Evolutionary conservation across 30 jellyfish, hydroid and myxozoan genomes (phyloP), one percentile per base, ranked within the genome.

Genomic region (Aurelia sp.): DNA sequence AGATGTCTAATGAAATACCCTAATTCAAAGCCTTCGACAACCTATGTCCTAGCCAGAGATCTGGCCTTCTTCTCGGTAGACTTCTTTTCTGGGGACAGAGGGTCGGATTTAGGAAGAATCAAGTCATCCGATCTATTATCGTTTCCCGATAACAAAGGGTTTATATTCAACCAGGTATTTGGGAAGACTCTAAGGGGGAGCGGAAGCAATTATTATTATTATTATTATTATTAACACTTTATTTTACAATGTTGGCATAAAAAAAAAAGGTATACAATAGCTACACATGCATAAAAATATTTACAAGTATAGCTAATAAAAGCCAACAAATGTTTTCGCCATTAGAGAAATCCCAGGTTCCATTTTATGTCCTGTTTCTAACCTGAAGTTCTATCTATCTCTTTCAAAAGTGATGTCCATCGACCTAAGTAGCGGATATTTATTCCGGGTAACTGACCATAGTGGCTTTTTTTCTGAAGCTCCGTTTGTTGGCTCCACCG

Each of bases 101-200:
- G 83, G 59, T 72, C 83, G 3, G 83, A 72, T 62, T 48, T 72
- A 27, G 40, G 83, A 13, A 72, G 83, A 51, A 23, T 48, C 0
- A 72, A 18, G 70, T 23, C 83, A 18, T 41, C 71, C 13, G 70
- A 72, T 48, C 18, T 72, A 3, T 31, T 72, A 12, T 59, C 59
- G 13, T 27, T 40, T 51, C 70, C 23, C 52, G 83, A 51, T 41
- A 66, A 48, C 69, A 72, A 41, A 16, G 22, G 79, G 16, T 69
- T 13, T 61, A 35, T 72, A 20, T 72, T 41, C 10, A 72, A 72
- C 48, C 69, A 72, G 20, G 70, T 41, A 15, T 44, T 72, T 20
- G 68, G 83, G 70, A 72, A 72, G 21, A 72, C 69, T 20, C 83
- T 72, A n/a, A 72, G 83, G 68, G 83, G 83, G 6, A 72, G 52